These are phyloP conservation scores for Lissocephala sabroskyi DNA, from an alignment of 2,888 invertebrate genomes.

Conservation along the genomic window DNA sequence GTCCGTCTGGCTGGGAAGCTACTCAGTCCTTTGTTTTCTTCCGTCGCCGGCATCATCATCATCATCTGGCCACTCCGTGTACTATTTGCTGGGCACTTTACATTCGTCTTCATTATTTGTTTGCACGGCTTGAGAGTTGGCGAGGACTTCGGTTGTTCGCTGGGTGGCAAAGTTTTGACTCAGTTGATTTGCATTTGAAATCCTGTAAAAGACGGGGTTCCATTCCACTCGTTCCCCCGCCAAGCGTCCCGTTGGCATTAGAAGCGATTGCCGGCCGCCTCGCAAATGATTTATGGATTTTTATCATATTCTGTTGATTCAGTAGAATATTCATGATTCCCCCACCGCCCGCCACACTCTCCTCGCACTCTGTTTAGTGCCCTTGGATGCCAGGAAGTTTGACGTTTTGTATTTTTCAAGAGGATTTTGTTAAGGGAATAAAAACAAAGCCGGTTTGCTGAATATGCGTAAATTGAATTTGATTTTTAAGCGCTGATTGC, in stretches of 20 bases:
- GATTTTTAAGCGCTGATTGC: conserved; percentile 62
- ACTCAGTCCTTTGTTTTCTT: conserved; percentile 3
- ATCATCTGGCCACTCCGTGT: too few species aligned
- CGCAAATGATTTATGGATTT: conserved; percentile 66
- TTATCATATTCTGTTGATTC: conserved; percentile 70
- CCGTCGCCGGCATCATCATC: conserved; percentile 21
- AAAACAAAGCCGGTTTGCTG: conserved; percentile 51
- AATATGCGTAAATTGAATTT: conserved; percentile 63
- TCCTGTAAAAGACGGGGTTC: conserved; percentile 49
- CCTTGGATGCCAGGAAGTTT: conserved; percentile 16
- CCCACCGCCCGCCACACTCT: conserved; percentile 12
- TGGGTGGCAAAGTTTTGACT: conserved; percentile 55
- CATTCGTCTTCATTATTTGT: conserved; percentile 67
- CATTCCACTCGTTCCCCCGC: too few species aligned
- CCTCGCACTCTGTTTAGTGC: conserved; percentile 9
- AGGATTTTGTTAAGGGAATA: not conserved
- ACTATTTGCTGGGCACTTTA: conserved; percentile 45
- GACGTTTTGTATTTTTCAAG: conserved; percentile 20
- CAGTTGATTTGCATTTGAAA: conserved; percentile 65
- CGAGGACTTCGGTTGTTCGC: not conserved
- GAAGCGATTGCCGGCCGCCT: too few species aligned
- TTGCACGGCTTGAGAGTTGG: conserved; percentile 46
- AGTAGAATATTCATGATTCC: conserved; percentile 67
- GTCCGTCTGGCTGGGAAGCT: too few species aligned
- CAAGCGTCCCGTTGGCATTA: too few species aligned